These are phyloP conservation scores for Globodera ellingtonae DNA, from an alignment of 1,140 invertebrate genomes.

Conservation along the genomic window DNA sequence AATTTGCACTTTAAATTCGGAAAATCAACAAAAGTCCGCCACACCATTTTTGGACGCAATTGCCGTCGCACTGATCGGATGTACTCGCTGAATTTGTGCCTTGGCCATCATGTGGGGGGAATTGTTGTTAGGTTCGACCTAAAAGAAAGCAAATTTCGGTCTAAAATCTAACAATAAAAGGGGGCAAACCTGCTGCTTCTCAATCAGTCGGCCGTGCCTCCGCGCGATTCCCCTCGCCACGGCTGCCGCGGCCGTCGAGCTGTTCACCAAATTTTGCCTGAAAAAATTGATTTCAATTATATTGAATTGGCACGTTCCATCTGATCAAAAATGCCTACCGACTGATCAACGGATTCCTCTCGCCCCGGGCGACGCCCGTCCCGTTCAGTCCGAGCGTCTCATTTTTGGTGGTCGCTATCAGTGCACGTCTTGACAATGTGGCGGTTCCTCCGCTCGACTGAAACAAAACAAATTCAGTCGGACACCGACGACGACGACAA, in stretches of 20 bases:
- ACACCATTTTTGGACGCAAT: not conserved
- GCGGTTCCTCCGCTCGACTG: conserved; percentile 5
- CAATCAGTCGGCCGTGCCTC: conserved; percentile 5
- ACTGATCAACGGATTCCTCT: not conserved
- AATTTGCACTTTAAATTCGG: not conserved
- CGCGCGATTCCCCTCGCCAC: not conserved
- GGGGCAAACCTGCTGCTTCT: not conserved
- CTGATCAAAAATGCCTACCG: not conserved
- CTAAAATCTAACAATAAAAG: no score
- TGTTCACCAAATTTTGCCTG: conserved; percentile 1
- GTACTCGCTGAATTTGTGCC: not conserved
- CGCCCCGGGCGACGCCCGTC: not conserved
- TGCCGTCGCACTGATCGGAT: not conserved
- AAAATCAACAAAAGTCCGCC: not conserved
- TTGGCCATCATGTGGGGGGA: not conserved
- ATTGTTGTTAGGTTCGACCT: not conserved
- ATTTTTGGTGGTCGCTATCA: conserved; percentile 1
- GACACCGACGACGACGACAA: no score
- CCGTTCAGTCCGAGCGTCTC: not conserved
- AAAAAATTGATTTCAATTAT: not conserved
- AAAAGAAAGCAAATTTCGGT: not conserved
- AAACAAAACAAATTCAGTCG: not conserved
- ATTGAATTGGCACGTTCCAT: not conserved
- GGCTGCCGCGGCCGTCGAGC: not conserved
- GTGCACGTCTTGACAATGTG: not conserved